A percentile compares a stretch with the other conserved stretches of the same genome.
These are phyloP conservation scores for Eidolon dupreanum DNA, from an alignment of 2,797 vertebrate genomes.

Conservation along the genomic window DNA sequence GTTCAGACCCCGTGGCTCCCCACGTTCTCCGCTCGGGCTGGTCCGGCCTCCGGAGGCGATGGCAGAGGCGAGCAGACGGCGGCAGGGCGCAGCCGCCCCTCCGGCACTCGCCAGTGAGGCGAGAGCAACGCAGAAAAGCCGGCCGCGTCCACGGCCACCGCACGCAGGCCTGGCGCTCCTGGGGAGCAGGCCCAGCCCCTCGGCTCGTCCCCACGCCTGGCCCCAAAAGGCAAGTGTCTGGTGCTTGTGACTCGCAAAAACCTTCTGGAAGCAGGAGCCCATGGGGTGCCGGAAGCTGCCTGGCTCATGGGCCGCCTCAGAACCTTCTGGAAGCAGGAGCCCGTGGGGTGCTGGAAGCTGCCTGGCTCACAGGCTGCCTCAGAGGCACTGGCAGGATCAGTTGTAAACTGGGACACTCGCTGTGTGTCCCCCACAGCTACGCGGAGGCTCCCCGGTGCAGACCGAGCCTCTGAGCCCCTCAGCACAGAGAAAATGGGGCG, in stretches of 20 bases:
- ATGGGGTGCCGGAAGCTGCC: too few species aligned
- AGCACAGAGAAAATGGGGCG: neutral
- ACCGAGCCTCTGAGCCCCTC: neutral
- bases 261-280: too few species aligned
- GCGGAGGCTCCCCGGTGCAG: neutral
- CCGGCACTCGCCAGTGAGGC: too few species aligned
- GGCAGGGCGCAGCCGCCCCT: neutral
- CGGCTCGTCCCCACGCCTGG: accelerated
- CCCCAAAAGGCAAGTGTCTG: neutral
- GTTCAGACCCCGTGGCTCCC: neutral
- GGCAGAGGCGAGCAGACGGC: neutral
- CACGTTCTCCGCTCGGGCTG: accelerated
- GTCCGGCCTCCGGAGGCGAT: neutral
- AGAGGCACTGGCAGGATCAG: neutral
- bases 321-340: neutral
- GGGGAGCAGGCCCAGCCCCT: neutral
- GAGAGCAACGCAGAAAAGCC: too few species aligned
- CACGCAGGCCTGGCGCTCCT: too few species aligned
- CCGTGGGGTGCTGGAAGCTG: too few species aligned
- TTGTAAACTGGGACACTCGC: neutral
- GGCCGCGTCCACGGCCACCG: neutral
- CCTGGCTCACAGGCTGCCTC: too few species aligned
- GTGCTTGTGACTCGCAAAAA: too few species aligned
- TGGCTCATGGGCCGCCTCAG: neutral
- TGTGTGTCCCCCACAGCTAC: neutral